Percentiles rank a stretch among this genome's conserved stretches.
Conservation (phyloP, 2,888 invertebrate species). For the Chloromyia formosa region DNA sequence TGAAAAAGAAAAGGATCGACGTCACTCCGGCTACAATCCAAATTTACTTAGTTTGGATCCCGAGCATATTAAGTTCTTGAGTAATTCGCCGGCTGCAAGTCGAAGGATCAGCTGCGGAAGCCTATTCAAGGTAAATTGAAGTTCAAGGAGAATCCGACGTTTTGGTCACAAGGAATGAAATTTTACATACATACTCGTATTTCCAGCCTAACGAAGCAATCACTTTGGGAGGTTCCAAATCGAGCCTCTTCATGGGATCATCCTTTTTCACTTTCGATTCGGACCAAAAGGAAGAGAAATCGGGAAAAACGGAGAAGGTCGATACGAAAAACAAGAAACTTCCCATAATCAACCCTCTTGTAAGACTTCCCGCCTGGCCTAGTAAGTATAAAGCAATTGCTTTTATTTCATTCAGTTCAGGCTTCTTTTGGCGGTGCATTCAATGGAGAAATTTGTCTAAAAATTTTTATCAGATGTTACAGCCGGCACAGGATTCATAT, state of each 20-base stretch:
- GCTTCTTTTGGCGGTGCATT: neutral
- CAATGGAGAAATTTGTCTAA: slow-evolving; percentile 21
- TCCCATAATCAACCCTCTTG: slow-evolving; percentile 90
- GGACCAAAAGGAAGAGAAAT: slow-evolving; percentile 61
- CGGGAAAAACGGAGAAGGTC: slow-evolving; percentile 59
- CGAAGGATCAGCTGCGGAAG: slow-evolving; percentile 92
- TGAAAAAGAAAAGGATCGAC: slow-evolving; percentile 63
- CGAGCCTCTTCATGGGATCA: slow-evolving; percentile 66
- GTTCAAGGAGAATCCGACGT: too few species aligned
- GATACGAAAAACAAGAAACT: slow-evolving; percentile 74
- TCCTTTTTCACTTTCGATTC: slow-evolving; percentile 61
- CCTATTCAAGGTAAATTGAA: slow-evolving; percentile 74
- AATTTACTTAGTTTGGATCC: slow-evolving; percentile 71
- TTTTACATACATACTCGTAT: too few species aligned
- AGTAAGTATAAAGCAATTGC: slow-evolving; percentile 66
- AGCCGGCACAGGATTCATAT: slow-evolving; percentile 85
- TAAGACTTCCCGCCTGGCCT: slow-evolving; percentile 88
- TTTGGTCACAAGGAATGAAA: too few species aligned
- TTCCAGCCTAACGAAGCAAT: slow-evolving; percentile 63
- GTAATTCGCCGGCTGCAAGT: slow-evolving; percentile 84
- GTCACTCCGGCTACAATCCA: slow-evolving; percentile 67
- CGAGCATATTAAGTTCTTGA: slow-evolving; percentile 72
- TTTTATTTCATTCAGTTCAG: neutral
- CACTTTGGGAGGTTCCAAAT: slow-evolving; percentile 69
- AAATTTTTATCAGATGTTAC: slow-evolving; percentile 67